These are phyloP conservation scores for Clarias gariepinus DNA, from an alignment of 2,113 vertebrate genomes.

Conservation along the genomic window DNA sequence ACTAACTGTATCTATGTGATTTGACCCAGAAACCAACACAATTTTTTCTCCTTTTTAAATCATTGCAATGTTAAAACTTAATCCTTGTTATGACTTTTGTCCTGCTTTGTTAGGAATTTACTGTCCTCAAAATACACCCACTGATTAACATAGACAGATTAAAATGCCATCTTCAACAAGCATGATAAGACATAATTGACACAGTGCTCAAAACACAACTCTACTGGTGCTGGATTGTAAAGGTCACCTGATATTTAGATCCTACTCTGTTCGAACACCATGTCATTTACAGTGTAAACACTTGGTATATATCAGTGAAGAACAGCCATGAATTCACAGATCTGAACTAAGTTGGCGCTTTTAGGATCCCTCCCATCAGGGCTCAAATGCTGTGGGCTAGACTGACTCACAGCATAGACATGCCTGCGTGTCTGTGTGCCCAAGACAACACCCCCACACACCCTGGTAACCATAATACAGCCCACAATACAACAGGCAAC, in stretches of 20 bases:
- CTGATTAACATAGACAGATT: slow-evolving; percentile 1
- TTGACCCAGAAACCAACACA: neutral
- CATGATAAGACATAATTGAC: neutral
- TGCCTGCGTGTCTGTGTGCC: slow-evolving; percentile 53
- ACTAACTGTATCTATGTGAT: neutral
- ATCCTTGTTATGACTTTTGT: slow-evolving; percentile 40
- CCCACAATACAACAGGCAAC: slow-evolving; percentile 33
- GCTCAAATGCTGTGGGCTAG: slow-evolving; percentile 33
- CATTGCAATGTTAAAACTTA: neutral
- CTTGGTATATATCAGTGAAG: neutral
- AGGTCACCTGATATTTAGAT: neutral
- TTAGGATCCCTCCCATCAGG: slow-evolving; percentile 53
- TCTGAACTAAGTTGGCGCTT: slow-evolving; percentile 28
- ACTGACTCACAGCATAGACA: slow-evolving; percentile 66
- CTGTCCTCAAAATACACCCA: slow-evolving; percentile 48
- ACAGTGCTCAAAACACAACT: neutral
- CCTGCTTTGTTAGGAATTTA: slow-evolving; percentile 36
- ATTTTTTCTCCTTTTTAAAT: neutral
- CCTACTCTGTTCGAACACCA: neutral
- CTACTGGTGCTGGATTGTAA: neutral
- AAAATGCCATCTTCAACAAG: slow-evolving; percentile 15
- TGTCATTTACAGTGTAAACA: neutral
- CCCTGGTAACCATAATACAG: slow-evolving; percentile 52
- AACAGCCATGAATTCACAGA: neutral
- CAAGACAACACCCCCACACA: slow-evolving; percentile 44